Evolutionary conservation across 2,888 invertebrate genomes (phyloP).

Genomic region (Carterocephalus palaemon): DNA sequence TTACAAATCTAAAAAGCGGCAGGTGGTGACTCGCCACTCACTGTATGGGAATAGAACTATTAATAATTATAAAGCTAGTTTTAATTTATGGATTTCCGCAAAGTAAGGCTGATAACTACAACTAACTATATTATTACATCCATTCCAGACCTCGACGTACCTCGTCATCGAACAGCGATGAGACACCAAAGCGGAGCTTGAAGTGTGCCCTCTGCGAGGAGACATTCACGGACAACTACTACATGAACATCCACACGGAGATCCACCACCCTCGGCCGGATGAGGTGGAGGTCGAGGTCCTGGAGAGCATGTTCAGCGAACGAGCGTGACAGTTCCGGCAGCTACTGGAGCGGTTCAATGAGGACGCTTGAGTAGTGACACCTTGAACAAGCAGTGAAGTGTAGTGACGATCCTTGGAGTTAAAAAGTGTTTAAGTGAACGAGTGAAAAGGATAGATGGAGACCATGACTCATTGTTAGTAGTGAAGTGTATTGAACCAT

Average conservation of each 20-base stretch:
- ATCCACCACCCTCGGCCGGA: constrained; percentile 38
- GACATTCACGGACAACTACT: constrained; percentile 42
- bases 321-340: constrained; percentile 17
- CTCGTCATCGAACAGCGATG: constrained; percentile 16
- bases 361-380: constrained; percentile 2
- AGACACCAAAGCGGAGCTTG: constrained; percentile 24
- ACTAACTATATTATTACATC: constrained; percentile 26
- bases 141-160: constrained; percentile 34
- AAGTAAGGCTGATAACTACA: too few species aligned
- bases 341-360: constrained; percentile 13
- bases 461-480: too few species aligned
- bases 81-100: too few species aligned
- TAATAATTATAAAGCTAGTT: too few species aligned
- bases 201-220: constrained; percentile 40
- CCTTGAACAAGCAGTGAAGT: too few species aligned
- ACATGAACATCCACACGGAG: constrained; percentile 51
- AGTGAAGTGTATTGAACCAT: too few species aligned
- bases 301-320: constrained; percentile 23
- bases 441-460: too few species aligned
- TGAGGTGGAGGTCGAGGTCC: constrained; percentile 15
- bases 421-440: too few species aligned
- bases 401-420: too few species aligned
- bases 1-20: too few species aligned
- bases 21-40: too few species aligned
- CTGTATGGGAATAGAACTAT: too few species aligned